Conservation (phyloP, 2,888 invertebrate species). For the Leuctra nigra region DNA sequence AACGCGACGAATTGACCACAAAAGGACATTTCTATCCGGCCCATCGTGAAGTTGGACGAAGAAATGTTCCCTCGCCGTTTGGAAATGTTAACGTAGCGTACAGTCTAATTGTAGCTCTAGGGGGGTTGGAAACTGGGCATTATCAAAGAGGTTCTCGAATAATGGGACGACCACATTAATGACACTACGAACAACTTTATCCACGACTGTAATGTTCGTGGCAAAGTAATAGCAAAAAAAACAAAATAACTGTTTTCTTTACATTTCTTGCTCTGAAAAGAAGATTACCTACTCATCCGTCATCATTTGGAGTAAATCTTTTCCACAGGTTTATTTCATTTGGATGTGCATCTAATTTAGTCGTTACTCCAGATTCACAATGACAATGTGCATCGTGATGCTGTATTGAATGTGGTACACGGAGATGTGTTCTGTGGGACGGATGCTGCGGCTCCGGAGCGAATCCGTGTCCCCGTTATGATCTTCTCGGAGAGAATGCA, state of each 20-base stretch:
- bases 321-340: neutral
- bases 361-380: slow-evolving; percentile 2
- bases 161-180: too few species aligned
- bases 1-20: slow-evolving; percentile 11
- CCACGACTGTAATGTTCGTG: too few species aligned
- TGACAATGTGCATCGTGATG: neutral
- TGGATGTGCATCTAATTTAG: slow-evolving; percentile 5
- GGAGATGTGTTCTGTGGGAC: neutral
- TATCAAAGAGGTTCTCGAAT: neutral
- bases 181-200: too few species aligned
- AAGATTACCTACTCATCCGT: neutral
- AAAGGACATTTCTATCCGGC: slow-evolving; percentile 12
- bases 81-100: neutral
- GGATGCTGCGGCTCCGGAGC: neutral
- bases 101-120: slow-evolving; percentile 7
- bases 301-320: slow-evolving; percentile 6
- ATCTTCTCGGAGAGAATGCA: too few species aligned
- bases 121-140: too few species aligned
- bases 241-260: slow-evolving; percentile 2
- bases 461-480: slow-evolving; percentile 10
- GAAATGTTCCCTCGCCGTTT: neutral
- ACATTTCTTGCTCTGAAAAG: neutral
- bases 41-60: neutral
- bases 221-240: neutral
- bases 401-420: neutral